Base-by-base conservation (phyloP, 2,113 vertebrate genomes). In the Glaucidium brasilianum region DNA sequence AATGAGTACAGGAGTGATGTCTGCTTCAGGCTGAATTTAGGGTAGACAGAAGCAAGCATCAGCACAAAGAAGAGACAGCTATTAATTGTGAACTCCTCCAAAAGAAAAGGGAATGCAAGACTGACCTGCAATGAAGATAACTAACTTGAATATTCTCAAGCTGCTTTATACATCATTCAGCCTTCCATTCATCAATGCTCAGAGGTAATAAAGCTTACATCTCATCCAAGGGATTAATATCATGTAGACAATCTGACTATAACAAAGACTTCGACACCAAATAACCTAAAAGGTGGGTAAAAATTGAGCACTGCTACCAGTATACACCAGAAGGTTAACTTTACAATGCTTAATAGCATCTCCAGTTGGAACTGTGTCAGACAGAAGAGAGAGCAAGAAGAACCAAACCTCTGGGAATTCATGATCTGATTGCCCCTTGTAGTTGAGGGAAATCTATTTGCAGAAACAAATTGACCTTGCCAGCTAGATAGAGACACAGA, bases 401-500 rank as follows among this genome's bases (percentile, higher is more conserved):
- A 85, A 95, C 18, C 0, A 0, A 83, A 90, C 77, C 92, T 49
- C 86, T 93, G 96, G 94, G 67, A 92, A 93, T 91, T 83, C 43
- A 58, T 88, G 77, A 77, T 96, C 37, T 85, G 93, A 80, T 85
- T 94, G 74, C 39, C 92, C 75, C 79, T 95, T 93, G 92, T 71
- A 95, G 81, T 10, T 93, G 90, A 95, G 83, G 91, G 66, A 94
- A 92, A 93, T 96, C 85, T 96, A 93, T 96, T 91, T 96, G 83
- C 37, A 92, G 88, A 82, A 95, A 63, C 74, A 96, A 96, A 96
- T 94, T 96, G 96, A 96, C 96, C 96, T 96, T 97, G 90, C 91
- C 83, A 96, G 80, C 29, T 47, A 72, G 56, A 93, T 20, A 94
- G 85, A 92, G 88, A 82, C 47, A 80, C 53, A 84, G 92, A 93